A percentile compares a stretch with the other conserved stretches of the same genome.
Evolutionary conservation across 2,888 invertebrate genomes (phyloP).

Genomic region (Chrysolina americana): DNA sequence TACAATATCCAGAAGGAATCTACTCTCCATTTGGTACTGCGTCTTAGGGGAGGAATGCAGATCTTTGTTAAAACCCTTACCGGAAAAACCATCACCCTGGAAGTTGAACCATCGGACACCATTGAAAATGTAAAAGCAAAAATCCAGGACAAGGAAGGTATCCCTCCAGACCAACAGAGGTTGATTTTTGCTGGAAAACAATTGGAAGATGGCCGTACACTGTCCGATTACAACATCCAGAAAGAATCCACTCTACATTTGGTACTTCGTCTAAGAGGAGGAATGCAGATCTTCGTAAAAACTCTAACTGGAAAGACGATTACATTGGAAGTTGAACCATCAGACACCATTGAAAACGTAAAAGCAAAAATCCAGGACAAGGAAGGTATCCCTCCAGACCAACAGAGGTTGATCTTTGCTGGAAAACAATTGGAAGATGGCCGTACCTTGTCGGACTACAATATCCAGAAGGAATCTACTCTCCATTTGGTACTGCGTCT

Average conservation of each 20-base stretch:
- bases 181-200: slow-evolving; percentile 86
- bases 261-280: slow-evolving; percentile 76
- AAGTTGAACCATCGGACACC: slow-evolving; percentile 74
- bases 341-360: slow-evolving; percentile 21
- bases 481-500: slow-evolving; percentile 94
- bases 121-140: slow-evolving; percentile 75
- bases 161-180: slow-evolving; percentile 85
- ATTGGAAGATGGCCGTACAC: slow-evolving; percentile 21
- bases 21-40: slow-evolving; percentile 73
- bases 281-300: slow-evolving; percentile 78
- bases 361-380: slow-evolving; percentile 78
- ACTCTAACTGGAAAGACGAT: slow-evolving; percentile 75
- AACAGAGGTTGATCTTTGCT: slow-evolving; percentile 73
- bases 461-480: slow-evolving; percentile 95
- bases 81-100: slow-evolving; percentile 74
- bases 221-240: slow-evolving; percentile 63
- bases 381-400: slow-evolving; percentile 92
- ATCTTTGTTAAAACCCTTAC: slow-evolving; percentile 74
- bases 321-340: slow-evolving; percentile 27
- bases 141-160: slow-evolving; percentile 82
- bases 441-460: slow-evolving; percentile 91
- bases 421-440: slow-evolving; percentile 87
- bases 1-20: slow-evolving; percentile 79
- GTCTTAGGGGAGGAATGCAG: slow-evolving; percentile 77
- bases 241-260: slow-evolving; percentile 71